Percentiles rank a stretch among this genome's conserved stretches.
Conservation (phyloP, 2,888 invertebrate species). For the Amiota communis region DNA sequence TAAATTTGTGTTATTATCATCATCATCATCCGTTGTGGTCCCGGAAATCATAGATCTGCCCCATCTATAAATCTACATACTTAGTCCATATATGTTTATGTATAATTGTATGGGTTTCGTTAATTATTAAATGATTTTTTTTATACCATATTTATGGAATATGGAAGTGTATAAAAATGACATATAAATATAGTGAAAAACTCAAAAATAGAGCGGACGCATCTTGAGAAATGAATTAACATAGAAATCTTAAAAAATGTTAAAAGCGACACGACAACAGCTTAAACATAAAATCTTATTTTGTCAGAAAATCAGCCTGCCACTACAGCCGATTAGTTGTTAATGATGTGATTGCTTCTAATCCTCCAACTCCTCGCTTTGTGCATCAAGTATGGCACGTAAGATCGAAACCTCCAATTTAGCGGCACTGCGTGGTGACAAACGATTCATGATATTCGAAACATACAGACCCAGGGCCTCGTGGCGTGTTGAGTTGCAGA, state of each 20-base stretch:
- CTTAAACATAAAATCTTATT: conserved; percentile 9
- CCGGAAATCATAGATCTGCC: no score
- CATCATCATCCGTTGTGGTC: no score
- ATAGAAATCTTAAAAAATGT: not conserved
- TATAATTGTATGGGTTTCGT: not conserved
- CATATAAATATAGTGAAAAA: no score
- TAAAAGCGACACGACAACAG: not conserved
- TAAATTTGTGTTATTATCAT: no score
- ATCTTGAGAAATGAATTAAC: not conserved
- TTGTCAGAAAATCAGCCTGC: no score
- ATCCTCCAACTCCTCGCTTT: conserved; percentile 68
- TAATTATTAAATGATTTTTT: no score
- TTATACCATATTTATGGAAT: no score
- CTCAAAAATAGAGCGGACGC: no score
- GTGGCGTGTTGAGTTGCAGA: conserved; percentile 70
- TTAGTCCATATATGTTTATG: not conserved
- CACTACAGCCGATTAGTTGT: no score
- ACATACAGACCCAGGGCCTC: conserved; percentile 71
- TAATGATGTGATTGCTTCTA: conserved; percentile 36
- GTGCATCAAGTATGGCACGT: conserved; percentile 70
- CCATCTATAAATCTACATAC: no score
- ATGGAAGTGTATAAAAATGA: no score
- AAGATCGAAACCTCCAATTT: conserved; percentile 70
- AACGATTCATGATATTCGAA: conserved; percentile 71
- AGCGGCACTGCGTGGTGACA: conserved; percentile 63